Conservation (phyloP, 2,113 vertebrate species). For the Suncus etruscus region DNA sequence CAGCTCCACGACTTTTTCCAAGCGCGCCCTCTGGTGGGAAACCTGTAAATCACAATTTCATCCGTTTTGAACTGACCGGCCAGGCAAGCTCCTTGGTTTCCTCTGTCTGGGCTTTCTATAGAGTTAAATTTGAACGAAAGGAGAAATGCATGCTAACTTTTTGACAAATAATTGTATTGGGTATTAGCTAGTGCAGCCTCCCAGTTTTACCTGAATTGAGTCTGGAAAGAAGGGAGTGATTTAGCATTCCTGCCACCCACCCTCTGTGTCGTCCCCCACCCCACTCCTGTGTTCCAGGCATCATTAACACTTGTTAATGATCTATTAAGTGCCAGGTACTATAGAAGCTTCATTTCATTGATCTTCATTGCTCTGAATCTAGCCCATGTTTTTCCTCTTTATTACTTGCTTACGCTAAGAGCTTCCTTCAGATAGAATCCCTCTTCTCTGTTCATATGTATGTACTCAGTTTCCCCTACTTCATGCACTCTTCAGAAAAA, state of each 20-base stretch:
- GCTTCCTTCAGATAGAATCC: neutral
- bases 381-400: neutral
- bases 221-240: slow-evolving; percentile 25
- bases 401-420: neutral
- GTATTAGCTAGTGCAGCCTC: neutral
- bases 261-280: too few species aligned
- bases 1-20: slow-evolving; percentile 31
- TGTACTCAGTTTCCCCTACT: neutral
- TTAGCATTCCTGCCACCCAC: neutral
- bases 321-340: neutral
- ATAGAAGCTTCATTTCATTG: neutral
- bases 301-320: too few species aligned
- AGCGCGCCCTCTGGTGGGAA: slow-evolving; percentile 64
- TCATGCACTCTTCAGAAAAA: neutral
- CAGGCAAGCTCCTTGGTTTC: neutral
- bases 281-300: too few species aligned
- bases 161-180: neutral
- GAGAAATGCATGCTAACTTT: neutral
- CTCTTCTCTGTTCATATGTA: neutral
- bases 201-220: neutral
- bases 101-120: neutral
- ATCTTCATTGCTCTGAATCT: slow-evolving; percentile 11
- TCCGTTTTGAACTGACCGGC: neutral
- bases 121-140: neutral
- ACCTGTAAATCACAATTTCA: slow-evolving; percentile 43